Evolutionary conservation across 2,113 vertebrate genomes (phyloP), one percentile per base, ranked within the genome.

Genomic region (Tragulus kanchil): DNA sequence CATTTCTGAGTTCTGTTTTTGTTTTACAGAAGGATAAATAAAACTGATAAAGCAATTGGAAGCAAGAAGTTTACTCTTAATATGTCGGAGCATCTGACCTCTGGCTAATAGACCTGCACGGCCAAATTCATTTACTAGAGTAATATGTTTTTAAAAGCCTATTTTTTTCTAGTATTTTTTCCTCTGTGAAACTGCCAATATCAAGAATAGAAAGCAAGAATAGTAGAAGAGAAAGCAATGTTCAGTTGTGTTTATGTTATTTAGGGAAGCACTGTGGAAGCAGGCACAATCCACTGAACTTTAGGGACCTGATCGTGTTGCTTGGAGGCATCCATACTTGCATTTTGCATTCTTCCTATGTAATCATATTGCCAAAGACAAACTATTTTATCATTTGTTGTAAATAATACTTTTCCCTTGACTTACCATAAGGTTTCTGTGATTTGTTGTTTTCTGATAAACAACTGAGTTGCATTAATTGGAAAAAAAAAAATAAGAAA

Each of bases 371-470:
- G 99, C 99, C 99, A 99, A 99, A 99, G 99, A 99, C 99, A 99
- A 99, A 99, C 99, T 99, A 99, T 99, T 99, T 99, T 99, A 99
- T 99, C 98, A 98, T 98, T 99, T 99, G 98, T 99, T 99, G 99
- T 99, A 99, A 99, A 99, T 99, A 99, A 99, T 99, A 99, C 99
- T 99, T 99, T 73, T 98, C 99, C 99, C 99, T 99, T 99, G 99
- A 99, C 99, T 99, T 99, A 99, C 99, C 99, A 99, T 99, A 99
- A 99, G 99, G 99, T 99, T 99, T 99, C 99, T 99, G 99, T 99
- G 99, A 99, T 99, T 99, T 99, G 99, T 99, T 99, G 99, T 99
- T 99, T 99, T 99, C 99, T 99, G 99, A 99, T 99, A 99, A 99
- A 99, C 99, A 98, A 99, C 98, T 99, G 99, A 99, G 99, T 99